phyloP scores from a whole-genome alignment of 2,113 vertebrate species.

The Oncorhynchus clarkii region DNA sequence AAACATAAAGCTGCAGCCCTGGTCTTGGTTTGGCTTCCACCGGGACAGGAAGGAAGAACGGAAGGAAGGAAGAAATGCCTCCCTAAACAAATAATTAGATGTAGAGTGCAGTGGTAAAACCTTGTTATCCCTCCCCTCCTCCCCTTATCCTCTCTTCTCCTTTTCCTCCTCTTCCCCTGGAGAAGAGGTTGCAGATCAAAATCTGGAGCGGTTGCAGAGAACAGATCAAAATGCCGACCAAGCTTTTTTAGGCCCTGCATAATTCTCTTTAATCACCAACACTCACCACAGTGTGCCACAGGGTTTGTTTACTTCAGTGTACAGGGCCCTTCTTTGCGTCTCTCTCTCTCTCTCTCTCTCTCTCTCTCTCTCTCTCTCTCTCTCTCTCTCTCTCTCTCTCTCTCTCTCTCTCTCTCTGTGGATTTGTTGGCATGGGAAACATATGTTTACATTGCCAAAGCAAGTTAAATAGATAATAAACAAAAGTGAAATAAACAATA shows the following conservation, averaged over 20 bases:
- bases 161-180: background rate
- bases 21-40: background rate
- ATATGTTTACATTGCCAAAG: no score
- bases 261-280: slow-evolving; percentile 60
- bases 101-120: slow-evolving; percentile 13
- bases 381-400: no score
- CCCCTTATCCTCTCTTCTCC: slow-evolving; percentile 4
- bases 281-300: slow-evolving; percentile 37
- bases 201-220: slow-evolving; percentile 20
- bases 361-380: no score
- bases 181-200: no score
- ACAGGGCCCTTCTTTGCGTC: slow-evolving; percentile 14
- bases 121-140: slow-evolving; percentile 22
- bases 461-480: no score
- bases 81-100: slow-evolving; percentile 38
- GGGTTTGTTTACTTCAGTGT: slow-evolving; percentile 9
- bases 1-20: background rate
- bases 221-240: slow-evolving; percentile 39
- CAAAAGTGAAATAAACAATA: no score
- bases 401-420: no score
- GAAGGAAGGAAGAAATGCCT: slow-evolving; percentile 21
- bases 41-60: slow-evolving; percentile 17
- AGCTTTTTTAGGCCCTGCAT: slow-evolving; percentile 53
- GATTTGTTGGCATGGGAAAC: no score
- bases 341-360: slow-evolving; percentile 1